Percentiles rank a stretch among this genome's conserved stretches.
These are phyloP conservation scores for Charaxes varanes DNA, from an alignment of 1,140 invertebrate genomes.

Conservation along the genomic window DNA sequence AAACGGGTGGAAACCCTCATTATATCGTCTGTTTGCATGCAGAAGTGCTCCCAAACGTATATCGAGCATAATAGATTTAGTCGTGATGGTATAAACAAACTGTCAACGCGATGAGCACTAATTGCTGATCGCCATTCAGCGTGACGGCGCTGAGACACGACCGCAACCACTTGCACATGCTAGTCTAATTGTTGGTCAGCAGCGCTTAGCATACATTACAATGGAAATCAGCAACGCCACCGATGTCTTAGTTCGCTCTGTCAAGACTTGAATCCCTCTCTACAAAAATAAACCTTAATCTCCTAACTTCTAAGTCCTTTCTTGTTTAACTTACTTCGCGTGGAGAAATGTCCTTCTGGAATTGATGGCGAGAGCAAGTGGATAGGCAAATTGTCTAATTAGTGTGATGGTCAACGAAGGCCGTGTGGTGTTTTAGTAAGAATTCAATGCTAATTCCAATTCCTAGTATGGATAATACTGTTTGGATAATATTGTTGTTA, in stretches of 20 bases:
- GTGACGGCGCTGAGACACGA: constrained; percentile 37
- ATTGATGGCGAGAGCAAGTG: constrained; percentile 26
- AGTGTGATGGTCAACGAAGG: constrained; percentile 37
- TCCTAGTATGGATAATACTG: neutral
- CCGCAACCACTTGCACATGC: constrained; percentile 37
- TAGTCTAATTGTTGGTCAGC: constrained; percentile 60
- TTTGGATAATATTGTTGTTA: too few species aligned
- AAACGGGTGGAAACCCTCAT: too few species aligned
- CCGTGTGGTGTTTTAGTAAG: constrained; percentile 38
- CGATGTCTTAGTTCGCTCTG: constrained; percentile 41
- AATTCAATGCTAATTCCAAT: constrained; percentile 43
- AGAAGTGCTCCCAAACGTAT: constrained; percentile 17
- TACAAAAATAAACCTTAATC: constrained; percentile 5
- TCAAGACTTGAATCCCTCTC: constrained; percentile 21
- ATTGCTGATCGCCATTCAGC: constrained; percentile 41
- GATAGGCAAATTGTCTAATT: constrained; percentile 65
- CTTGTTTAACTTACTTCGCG: constrained; percentile 3
- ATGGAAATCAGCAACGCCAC: constrained; percentile 48
- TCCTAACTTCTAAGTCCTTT: constrained; percentile 1
- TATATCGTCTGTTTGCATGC: too few species aligned
- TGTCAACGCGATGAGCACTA: constrained; percentile 36
- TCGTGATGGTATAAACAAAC: constrained; percentile 47
- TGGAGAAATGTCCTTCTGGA: constrained; percentile 5
- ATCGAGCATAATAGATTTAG: constrained; percentile 37
- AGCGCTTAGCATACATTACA: constrained; percentile 60